A percentile compares a stretch with the other conserved stretches of the same genome.
Evolutionary conservation across 2,888 invertebrate species (phyloP).

Genomic region (Ochropacha duplaris): DNA sequence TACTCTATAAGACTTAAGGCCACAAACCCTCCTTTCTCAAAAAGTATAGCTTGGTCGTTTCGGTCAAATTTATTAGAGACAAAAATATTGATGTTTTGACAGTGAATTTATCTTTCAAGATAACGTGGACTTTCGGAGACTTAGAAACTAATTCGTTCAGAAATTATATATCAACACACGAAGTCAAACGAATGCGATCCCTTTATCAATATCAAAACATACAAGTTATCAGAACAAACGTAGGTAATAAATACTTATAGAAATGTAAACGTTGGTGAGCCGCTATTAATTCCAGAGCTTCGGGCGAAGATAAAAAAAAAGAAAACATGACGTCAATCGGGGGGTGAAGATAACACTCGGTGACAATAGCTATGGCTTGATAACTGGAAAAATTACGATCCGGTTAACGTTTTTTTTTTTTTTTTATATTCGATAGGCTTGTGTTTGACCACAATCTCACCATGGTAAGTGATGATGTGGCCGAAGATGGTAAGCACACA

Average conservation of each 20-base stretch:
- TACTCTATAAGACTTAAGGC: too few relatives aligned
- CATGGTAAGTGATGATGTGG: too few relatives aligned
- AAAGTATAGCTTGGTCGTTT: too few relatives aligned
- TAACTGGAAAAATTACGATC: too few relatives aligned
- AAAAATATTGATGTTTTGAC: too few relatives aligned
- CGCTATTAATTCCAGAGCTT: neutral
- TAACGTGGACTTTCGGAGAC: neutral
- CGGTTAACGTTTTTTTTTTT: too few relatives aligned
- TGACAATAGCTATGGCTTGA: neutral
- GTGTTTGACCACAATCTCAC: too few relatives aligned
- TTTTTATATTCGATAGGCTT: too few relatives aligned
- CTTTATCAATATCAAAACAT: neutral
- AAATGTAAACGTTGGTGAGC: neutral
- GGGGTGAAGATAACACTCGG: neutral
- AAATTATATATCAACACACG: neutral
- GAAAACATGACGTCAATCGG: slow-evolving; percentile 2
- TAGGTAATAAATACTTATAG: neutral
- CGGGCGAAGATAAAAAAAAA: neutral
- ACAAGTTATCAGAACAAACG: neutral
- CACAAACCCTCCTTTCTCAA: too few relatives aligned
- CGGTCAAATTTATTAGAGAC: too few relatives aligned
- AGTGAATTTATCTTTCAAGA: too few relatives aligned
- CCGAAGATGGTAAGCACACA: too few relatives aligned
- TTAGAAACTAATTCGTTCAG: neutral
- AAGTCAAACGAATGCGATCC: neutral